phyloP scores from a whole-genome alignment of 2,888 invertebrate species.

The Dicranocentrus wangi region DNA sequence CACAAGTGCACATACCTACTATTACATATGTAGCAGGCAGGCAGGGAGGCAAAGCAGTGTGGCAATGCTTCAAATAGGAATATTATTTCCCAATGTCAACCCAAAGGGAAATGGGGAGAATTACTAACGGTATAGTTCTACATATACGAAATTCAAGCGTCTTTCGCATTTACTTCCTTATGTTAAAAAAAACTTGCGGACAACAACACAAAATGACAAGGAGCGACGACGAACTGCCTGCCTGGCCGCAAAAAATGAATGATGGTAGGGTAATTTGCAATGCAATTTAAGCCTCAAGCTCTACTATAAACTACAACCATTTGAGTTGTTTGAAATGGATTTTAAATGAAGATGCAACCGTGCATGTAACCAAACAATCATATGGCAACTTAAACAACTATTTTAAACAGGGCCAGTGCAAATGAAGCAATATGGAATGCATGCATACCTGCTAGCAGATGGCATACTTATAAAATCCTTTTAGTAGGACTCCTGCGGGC shows the following conservation, averaged over 20 bases:
- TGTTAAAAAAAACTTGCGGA: not conserved
- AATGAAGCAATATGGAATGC: not conserved
- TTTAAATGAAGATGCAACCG: not conserved
- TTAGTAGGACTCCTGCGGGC: not conserved
- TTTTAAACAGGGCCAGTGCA: not conserved
- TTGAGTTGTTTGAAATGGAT: not conserved
- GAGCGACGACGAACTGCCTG: not conserved
- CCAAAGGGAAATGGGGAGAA: not conserved
- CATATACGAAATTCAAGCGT: not conserved
- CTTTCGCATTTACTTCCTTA: not conserved
- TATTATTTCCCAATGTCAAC: not conserved
- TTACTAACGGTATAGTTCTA: no score
- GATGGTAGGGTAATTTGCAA: no score
- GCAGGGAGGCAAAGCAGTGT: not conserved
- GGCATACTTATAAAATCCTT: not conserved
- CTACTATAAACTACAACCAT: no score
- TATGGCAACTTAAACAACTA: not conserved
- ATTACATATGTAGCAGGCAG: not conserved
- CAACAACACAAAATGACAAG: not conserved
- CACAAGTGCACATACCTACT: not conserved
- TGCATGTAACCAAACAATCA: slow-evolving; percentile 2
- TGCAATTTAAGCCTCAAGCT: no score
- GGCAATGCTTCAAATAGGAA: not conserved
- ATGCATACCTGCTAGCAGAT: not conserved
- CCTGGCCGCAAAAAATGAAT: no score